phyloP scores from a whole-genome alignment of 2,888 invertebrate species.

The Pasiphila rectangulata region DNA sequence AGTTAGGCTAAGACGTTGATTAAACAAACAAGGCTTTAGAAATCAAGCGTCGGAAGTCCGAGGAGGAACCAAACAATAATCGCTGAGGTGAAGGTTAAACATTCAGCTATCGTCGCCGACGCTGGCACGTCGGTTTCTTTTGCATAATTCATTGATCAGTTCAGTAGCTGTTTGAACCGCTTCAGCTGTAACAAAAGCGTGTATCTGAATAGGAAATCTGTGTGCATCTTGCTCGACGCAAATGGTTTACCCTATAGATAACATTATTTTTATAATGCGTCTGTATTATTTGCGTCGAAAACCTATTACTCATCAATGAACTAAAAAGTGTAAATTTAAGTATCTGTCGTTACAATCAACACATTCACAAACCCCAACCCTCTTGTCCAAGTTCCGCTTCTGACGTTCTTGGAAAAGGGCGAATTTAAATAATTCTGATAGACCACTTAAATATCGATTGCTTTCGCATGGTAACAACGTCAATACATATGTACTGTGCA shows the following conservation, averaged over 20 bases:
- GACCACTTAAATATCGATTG: no score
- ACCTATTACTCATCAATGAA: no score
- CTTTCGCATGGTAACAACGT: no score
- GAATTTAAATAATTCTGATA: no score
- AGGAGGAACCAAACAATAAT: slow-evolving; percentile 50
- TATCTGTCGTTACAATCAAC: background rate
- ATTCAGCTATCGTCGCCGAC: slow-evolving; percentile 52
- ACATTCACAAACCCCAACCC: background rate
- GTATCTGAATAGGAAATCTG: slow-evolving; percentile 52
- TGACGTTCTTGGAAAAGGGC: slow-evolving; percentile 1
- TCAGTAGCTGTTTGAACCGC: slow-evolving; percentile 41
- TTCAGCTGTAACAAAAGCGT: slow-evolving; percentile 39
- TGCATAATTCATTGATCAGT: slow-evolving; percentile 71
- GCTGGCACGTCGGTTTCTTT: slow-evolving; percentile 45
- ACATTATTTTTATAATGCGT: no score
- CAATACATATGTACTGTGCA: no score
- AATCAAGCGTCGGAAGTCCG: slow-evolving; percentile 39
- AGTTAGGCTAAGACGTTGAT: background rate
- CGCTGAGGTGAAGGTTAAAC: slow-evolving; percentile 63
- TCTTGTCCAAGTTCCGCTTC: background rate
- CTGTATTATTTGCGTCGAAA: no score
- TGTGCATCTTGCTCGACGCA: slow-evolving; percentile 37
- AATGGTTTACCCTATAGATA: no score
- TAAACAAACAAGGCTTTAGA: slow-evolving; percentile 24
- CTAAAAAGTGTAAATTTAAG: no score